Conservation (phyloP, 2,113 vertebrate species). For the Poecile atricapillus region DNA sequence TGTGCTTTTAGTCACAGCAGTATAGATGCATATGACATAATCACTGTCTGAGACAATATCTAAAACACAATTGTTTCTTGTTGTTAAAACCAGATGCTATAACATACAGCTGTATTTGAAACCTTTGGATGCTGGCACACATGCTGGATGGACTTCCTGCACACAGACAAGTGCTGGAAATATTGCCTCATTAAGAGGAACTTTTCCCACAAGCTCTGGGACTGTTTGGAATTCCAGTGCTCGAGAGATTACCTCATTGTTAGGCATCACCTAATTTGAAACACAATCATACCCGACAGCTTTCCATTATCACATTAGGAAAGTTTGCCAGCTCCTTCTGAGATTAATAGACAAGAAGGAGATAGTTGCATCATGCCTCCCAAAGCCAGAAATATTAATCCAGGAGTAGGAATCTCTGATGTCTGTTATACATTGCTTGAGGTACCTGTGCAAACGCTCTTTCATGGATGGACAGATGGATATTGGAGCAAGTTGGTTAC, state of each 20-base stretch:
- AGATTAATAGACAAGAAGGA: background rate
- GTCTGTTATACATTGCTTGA: background rate
- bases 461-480: background rate
- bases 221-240: slow-evolving; percentile 19
- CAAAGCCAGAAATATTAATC: background rate
- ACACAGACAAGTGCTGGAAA: background rate
- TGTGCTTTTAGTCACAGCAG: background rate
- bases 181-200: background rate
- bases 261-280: slow-evolving; percentile 33
- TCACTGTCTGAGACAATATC: background rate
- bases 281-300: background rate
- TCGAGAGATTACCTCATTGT: background rate
- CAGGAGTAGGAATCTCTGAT: background rate
- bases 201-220: background rate
- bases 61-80: background rate
- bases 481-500: background rate
- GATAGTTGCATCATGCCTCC: background rate
- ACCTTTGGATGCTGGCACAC: background rate
- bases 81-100: background rate
- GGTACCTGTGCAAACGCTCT: background rate
- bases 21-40: background rate
- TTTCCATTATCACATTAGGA: background rate
- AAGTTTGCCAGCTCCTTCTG: background rate
- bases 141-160: background rate
- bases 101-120: background rate